These are phyloP conservation scores for Carcharodon carcharias DNA, from an alignment of 2,797 vertebrate species.

Conservation along the genomic window DNA sequence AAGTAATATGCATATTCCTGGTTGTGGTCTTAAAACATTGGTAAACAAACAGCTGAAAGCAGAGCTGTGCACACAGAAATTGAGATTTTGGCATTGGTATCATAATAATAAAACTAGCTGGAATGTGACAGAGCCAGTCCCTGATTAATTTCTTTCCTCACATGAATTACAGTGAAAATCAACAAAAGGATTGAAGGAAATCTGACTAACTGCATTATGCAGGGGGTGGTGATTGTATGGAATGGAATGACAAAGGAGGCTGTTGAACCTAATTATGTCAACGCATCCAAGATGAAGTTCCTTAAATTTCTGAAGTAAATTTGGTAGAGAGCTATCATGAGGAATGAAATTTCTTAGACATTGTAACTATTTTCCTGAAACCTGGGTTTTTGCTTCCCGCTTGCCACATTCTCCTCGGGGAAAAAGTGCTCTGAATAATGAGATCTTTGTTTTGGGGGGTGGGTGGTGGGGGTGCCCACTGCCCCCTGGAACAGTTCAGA, in stretches of 20 bases:
- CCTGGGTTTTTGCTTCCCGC: too few species aligned
- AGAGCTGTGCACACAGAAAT: background rate
- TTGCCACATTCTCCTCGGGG: too few species aligned
- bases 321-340: background rate
- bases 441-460: too few species aligned
- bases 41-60: background rate
- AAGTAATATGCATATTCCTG: background rate
- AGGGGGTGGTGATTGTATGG: background rate
- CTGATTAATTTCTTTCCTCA: background rate
- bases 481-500: too few species aligned
- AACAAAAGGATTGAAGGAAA: background rate
- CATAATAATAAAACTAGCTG: background rate
- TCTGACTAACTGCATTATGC: background rate
- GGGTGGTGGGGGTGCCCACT: too few species aligned
- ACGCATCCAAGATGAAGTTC: background rate
- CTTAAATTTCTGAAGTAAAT: background rate
- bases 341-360: background rate
- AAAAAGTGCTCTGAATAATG: too few species aligned
- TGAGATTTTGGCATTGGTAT: background rate
- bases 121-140: background rate
- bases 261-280: background rate
- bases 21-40: background rate
- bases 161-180: background rate
- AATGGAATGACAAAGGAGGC: background rate
- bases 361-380: background rate